phyloP scores from a whole-genome alignment of 1,140 invertebrate species.

The Scaptomyza hsui region DNA sequence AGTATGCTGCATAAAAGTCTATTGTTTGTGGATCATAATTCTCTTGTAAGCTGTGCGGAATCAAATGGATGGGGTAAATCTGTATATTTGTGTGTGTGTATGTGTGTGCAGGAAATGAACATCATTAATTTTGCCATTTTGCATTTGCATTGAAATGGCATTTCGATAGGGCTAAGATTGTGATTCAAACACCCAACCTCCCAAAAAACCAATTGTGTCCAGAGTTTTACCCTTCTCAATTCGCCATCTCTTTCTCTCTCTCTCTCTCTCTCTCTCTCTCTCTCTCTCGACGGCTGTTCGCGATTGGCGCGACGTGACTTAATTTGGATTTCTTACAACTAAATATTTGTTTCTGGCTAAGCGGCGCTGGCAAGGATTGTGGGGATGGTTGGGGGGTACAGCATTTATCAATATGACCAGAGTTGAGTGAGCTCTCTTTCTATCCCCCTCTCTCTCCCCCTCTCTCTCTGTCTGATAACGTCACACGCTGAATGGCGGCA shows the following conservation, averaged over 20 bases:
- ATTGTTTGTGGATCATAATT: conserved; percentile 81
- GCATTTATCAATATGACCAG: conserved; percentile 78
- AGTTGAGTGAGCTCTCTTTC: conserved; percentile 15
- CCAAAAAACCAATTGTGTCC: not conserved
- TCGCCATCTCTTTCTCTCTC: too few species aligned
- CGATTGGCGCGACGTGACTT: conserved; percentile 82
- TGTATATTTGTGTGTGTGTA: not conserved
- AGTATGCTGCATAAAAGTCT: conserved; percentile 69
- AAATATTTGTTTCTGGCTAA: conserved; percentile 67
- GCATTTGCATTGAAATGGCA: conserved; percentile 81
- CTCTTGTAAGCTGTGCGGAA: conserved; percentile 68
- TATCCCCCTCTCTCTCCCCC: not conserved
- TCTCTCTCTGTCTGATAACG: conserved; percentile 53
- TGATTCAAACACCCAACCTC: not conserved
- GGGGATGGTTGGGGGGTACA: not conserved
- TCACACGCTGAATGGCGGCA: conserved; percentile 72
- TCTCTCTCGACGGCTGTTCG: conserved; percentile 58
- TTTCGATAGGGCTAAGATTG: conserved; percentile 78
- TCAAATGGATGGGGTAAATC: conserved; percentile 12
- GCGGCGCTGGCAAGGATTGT: too few species aligned
- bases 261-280: too few species aligned
- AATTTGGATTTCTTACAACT: conserved; percentile 77
- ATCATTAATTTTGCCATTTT: conserved; percentile 80
- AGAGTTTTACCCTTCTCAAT: conserved; percentile 38
- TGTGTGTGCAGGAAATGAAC: conserved; percentile 73